Conservation (phyloP, 2,113 vertebrate genomes). For the Enhydra lutris region DNA sequence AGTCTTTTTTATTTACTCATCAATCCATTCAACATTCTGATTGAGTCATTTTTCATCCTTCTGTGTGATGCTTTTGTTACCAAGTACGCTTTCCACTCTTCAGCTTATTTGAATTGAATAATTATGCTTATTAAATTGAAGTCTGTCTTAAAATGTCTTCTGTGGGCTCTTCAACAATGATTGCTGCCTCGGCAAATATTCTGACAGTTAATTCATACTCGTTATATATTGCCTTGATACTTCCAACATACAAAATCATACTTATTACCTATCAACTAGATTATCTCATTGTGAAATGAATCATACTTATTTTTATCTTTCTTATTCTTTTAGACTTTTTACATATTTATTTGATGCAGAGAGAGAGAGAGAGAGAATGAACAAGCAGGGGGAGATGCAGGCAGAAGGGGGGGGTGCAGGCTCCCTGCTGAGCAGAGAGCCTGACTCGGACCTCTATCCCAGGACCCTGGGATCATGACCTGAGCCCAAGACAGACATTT, state of each 20-base stretch:
- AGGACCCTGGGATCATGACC: not conserved
- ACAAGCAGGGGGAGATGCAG: not conserved
- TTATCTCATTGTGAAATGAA: not conserved
- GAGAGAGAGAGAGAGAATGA: not conserved
- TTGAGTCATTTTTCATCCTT: not conserved
- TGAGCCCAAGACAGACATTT: not conserved
- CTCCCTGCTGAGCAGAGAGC: not conserved
- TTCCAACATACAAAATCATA: not conserved
- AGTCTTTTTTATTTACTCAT: not conserved
- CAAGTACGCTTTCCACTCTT: not conserved
- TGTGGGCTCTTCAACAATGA: not conserved
- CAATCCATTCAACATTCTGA: not conserved
- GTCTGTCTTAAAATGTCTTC: not conserved
- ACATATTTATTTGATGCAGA: not conserved
- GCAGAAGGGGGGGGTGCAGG: too few species aligned
- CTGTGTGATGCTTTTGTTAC: not conserved
- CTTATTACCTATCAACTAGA: not conserved
- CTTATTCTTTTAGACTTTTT: too few species aligned
- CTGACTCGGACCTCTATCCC: not conserved
- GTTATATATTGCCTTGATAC: not conserved
- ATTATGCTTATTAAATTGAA: not conserved
- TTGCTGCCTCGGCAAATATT: not conserved
- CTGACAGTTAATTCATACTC: not conserved
- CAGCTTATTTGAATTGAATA: not conserved
- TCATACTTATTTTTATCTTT: not conserved